These are phyloP conservation scores for Gephyroberyx darwinii DNA, from an alignment of 2,797 vertebrate genomes.

Conservation along the genomic window DNA sequence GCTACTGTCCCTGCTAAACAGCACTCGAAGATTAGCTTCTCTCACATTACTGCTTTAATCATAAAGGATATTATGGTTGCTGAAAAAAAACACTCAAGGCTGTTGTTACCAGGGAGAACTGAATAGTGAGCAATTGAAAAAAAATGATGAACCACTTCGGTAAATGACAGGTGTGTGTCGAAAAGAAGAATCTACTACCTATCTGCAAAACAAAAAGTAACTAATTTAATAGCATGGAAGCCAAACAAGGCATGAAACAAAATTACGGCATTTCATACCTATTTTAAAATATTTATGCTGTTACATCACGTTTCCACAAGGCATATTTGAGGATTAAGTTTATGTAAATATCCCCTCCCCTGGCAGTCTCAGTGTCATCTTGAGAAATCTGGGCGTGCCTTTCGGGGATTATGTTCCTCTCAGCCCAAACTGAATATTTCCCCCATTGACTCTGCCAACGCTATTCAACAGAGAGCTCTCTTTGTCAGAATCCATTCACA, in stretches of 20 bases:
- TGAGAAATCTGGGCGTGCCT: slow-evolving; percentile 16
- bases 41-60: slow-evolving; percentile 26
- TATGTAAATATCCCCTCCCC: slow-evolving; percentile 5
- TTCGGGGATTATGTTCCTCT: slow-evolving; percentile 2
- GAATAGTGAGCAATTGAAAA: slow-evolving; percentile 4
- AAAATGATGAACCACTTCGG: background rate
- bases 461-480: slow-evolving; percentile 13
- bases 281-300: background rate
- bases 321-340: slow-evolving; percentile 6
- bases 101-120: slow-evolving; percentile 7
- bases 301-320: background rate
- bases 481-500: slow-evolving; percentile 36
- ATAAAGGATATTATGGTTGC: slow-evolving; percentile 16
- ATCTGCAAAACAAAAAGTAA: background rate
- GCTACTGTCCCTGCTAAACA: slow-evolving; percentile 9
- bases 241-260: background rate
- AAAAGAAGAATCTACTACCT: background rate
- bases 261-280: background rate
- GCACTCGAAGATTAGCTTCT: slow-evolving; percentile 14
- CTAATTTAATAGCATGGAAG: background rate
- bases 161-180: slow-evolving; percentile 4
- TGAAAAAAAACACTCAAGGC: background rate
- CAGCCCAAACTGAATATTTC: slow-evolving; percentile 25
- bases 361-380: background rate
- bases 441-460: slow-evolving; percentile 15